phyloP scores from a whole-genome alignment of 1,140 invertebrate species.

The Drosophila micromelanica region DNA sequence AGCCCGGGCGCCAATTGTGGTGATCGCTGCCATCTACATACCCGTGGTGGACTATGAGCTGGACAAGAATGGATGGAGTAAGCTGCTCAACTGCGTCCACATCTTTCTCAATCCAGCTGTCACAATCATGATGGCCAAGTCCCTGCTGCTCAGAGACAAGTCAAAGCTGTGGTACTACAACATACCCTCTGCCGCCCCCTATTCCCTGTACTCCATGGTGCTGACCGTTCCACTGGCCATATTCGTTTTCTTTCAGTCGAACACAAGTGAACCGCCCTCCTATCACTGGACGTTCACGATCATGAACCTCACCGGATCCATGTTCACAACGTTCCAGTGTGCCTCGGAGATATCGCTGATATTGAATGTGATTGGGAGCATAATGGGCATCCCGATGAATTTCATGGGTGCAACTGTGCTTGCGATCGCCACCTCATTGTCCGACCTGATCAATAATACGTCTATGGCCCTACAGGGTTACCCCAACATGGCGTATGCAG shows the following conservation, averaged over 20 bases:
- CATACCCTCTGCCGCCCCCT: neutral
- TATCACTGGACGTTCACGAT: neutral
- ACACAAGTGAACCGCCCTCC: neutral
- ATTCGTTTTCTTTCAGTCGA: neutral
- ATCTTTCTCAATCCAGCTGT: slow-evolving; percentile 2
- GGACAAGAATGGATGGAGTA: neutral
- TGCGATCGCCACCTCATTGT: neutral
- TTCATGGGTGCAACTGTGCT: neutral
- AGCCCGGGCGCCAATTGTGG: neutral
- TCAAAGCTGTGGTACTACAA: neutral
- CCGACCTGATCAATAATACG: neutral
- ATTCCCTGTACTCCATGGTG: neutral
- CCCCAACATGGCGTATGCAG: neutral
- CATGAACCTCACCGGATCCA: neutral
- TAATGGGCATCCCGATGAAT: neutral
- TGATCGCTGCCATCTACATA: neutral
- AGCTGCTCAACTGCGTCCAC: slow-evolving; percentile 4
- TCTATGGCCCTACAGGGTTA: neutral
- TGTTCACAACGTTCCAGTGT: neutral
- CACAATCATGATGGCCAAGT: neutral
- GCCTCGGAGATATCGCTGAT: neutral
- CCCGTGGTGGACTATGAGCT: neutral
- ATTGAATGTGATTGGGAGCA: neutral
- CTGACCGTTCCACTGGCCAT: neutral
- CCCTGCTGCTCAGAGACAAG: neutral